Evolutionary conservation across 1,140 invertebrate genomes (phyloP), one percentile per base, ranked within the genome.

Genomic region (Drosophila ficusphila): DNA sequence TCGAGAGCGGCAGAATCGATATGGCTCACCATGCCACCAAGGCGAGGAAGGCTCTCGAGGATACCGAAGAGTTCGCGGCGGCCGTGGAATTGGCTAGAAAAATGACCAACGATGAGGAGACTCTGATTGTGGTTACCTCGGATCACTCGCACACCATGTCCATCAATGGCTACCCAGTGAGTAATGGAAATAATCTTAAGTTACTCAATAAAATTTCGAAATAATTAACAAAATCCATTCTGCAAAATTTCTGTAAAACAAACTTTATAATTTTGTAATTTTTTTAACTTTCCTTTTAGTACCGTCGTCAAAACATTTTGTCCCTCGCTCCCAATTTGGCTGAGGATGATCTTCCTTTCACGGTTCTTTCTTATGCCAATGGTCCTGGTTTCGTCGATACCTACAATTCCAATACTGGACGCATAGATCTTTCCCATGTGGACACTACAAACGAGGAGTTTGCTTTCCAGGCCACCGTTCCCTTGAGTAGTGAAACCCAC

Each of bases 1-100:
- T 98, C 6, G 97, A 98, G 94, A 96, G 96, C 65, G 96, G 95
- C 1, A 92, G 95, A 75, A 97, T 97, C 47, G 96, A 97, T 83
- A 95, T 96, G 82, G 96, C 95, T 1, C 96, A 97, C 90, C 96
- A 97, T 79, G 94, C 93, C 64, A 96, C 95, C 47, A 94, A 94
- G 79, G 95, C 95, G 3, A 94, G 93, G 65, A 93, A 95, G 69
- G 96, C 96, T 0, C 86, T 97, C 2, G 95, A 96, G 76, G 96
- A 97, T 82, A 96, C 96, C 0, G 91, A 95, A 4, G 95, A 96
- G 42, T 92, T 97, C 67, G 95, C 96, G 34, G 94, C 95, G 41
- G 95, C 96, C 0, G 92, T 97, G 1, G 92, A 94, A 82, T 93
- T 93, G 12, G 95, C 96, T 1, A 86, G 96, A 64, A 89, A 93